Conservation (phyloP, 1,140 invertebrate genomes). For the Zophobas morio region DNA sequence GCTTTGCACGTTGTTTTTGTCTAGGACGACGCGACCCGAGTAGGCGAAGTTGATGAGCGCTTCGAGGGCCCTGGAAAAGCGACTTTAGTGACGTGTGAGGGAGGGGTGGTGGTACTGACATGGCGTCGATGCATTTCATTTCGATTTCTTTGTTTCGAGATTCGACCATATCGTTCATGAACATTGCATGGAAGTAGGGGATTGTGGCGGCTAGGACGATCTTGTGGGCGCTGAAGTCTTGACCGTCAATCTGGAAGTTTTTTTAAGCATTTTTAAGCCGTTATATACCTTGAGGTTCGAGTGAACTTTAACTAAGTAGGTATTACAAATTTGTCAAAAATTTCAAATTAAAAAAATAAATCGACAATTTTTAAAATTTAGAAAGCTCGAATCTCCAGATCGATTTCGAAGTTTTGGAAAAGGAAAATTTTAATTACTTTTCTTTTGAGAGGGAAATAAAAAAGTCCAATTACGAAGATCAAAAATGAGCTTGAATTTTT, state of each 20-base stretch:
- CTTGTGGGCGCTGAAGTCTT: conserved; percentile 86
- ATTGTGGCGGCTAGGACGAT: conserved; percentile 90
- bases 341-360: too few species aligned
- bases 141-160: conserved; percentile 87
- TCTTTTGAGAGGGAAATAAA: too few species aligned
- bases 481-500: too few species aligned
- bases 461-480: too few species aligned
- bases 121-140: conserved; percentile 85
- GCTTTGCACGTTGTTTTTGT: conserved; percentile 87
- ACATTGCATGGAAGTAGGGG: conserved; percentile 95
- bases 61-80: conserved; percentile 81
- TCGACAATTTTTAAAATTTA: too few species aligned
- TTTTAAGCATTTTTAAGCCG: too few species aligned
- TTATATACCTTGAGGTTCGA: too few species aligned
- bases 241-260: conserved; percentile 80
- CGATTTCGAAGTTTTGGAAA: too few species aligned
- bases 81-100: neutral
- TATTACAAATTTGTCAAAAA: too few species aligned
- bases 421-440: too few species aligned
- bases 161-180: conserved; percentile 91
- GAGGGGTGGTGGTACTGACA: conserved; percentile 69
- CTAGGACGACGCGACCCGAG: conserved; percentile 84
- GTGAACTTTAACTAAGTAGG: too few species aligned
- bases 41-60: conserved; percentile 91
- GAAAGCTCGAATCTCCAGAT: too few species aligned